Evolutionary conservation across 1,140 invertebrate genomes (phyloP), one percentile per base, ranked within the genome.

Genomic region (Arctopsyche grandis): DNA sequence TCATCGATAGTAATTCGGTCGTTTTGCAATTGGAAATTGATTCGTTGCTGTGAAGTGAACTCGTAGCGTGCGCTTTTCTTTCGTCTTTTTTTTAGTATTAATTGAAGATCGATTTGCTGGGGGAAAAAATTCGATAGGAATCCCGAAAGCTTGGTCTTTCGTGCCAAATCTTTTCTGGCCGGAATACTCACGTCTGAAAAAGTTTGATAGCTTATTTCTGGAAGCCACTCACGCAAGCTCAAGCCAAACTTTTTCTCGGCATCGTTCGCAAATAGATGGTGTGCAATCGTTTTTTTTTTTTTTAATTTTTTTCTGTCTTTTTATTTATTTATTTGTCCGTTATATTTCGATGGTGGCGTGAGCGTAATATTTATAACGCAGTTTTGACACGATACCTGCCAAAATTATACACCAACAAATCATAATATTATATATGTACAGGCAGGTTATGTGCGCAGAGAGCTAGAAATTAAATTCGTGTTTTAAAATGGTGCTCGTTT

Each of bases 171-270:
- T 66, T 29, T 29, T 66, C 63, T 66, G 63, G 63, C 63, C 63
- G 63, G 63, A 66, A 66, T 66, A 66, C 63, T 12, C n/a, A 10
- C n/a, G 10, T 14, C 10, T 29, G 10, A 19, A 22, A 66, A 29
- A 21, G 21, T 22, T 19, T 26, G 9, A 22, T 14, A 9, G 9
- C 9, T 24, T 66, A 66, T 66, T 66, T 66, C 19, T 26, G 63
- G 63, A 66, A 66, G n/a, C 63, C 63, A 66, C 63, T 66, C 63
- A 66, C 63, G 63, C 63, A 66, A 66, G 63, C 63, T 29, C 63
- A 22, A 66, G 63, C 63, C 63, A 66, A 66, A 66, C 63, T 66
- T 66, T 66, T 66, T 66, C 63, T 66, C 21, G 63, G 24, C 63
- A n/a, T 12, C 24, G 63, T 19, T 22, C 24, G 22, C 24, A 66